These are phyloP conservation scores for Nomia melanderi DNA, from an alignment of 1,140 invertebrate genomes.

Conservation along the genomic window DNA sequence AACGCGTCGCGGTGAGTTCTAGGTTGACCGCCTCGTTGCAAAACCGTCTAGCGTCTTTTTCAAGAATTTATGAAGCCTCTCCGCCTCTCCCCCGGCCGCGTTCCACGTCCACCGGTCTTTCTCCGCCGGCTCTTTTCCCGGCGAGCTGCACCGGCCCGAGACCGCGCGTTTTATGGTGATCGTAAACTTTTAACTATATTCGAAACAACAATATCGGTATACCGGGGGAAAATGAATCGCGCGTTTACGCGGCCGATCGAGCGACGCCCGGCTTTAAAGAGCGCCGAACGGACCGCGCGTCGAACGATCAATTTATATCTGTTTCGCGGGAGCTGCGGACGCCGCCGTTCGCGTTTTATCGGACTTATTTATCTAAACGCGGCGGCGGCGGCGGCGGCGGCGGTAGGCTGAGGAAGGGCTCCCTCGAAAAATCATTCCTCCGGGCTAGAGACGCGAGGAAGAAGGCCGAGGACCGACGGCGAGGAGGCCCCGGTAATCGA, in stretches of 20 bases:
- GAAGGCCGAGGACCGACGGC: no score
- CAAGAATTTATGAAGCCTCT: constrained; percentile 11
- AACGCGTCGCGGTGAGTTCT: constrained; percentile 40
- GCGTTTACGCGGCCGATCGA: constrained; percentile 4
- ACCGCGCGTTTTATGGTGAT: constrained; percentile 20
- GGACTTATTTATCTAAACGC: background rate
- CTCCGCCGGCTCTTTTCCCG: no score
- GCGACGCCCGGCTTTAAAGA: no score
- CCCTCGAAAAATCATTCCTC: no score
- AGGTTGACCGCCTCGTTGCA: constrained; percentile 34
- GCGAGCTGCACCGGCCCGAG: background rate
- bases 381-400: background rate
- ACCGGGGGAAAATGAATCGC: constrained; percentile 9
- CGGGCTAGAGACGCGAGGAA: no score
- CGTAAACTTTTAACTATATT: constrained; percentile 19
- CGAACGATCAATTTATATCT: constrained; percentile 6
- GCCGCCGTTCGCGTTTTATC: background rate
- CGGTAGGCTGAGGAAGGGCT: no score
- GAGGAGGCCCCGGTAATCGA: background rate
- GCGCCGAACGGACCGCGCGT: background rate
- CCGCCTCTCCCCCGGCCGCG: no score
- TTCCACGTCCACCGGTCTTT: no score
- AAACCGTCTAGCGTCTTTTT: constrained; percentile 20
- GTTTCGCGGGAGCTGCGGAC: background rate
- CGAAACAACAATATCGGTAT: constrained; percentile 1